Base-by-base conservation (phyloP, 2,797 vertebrate species). In the Novumbra hubbsi region DNA sequence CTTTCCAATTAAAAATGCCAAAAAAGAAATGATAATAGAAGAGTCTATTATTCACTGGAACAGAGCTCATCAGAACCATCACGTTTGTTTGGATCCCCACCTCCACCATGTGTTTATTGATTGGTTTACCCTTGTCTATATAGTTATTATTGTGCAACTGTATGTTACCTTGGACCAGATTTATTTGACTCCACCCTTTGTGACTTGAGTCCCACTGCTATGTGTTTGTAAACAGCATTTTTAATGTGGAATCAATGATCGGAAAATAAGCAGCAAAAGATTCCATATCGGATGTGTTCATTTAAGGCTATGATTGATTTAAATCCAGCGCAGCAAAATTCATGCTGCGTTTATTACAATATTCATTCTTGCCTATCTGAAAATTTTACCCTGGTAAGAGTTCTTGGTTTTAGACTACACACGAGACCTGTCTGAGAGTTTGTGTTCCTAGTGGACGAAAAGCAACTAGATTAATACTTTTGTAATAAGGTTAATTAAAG, bases 1-100 rank as follows among this genome's bases (percentile, higher is more conserved):
- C 28, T 67, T 30, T 19, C 67, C 76, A 87, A 84, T 88, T 82
- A 86, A 82, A 73, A 74, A 74, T 73, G 76, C 78, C 57, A 73
- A 76, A 81, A 78, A 7, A 38, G 69, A 48, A 79, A 74, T 15
- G 6, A 1, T 14, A 8, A 66, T 38, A 30, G 41, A 38, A 8
- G 38, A 27, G 21, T 67, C 12, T 14, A 16, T 15, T 38, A 21
- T 67, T 41, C n/a, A 41, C 65, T 38, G 65, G 65, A 41, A 14
- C 65, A 38, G 19, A 21, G n/a, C 19, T 55, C 17, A 19, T 34
- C 65, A 67, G 11, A 30, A 45, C 45, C 27, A 50, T 70, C 24
- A 70, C 50, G 45, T 2, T 5, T 19, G 7, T 28, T 16, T 30
- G 28, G 16, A 14, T 27, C 14, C 62, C 27, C 14, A 28, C 60